Base-by-base conservation (phyloP, 2,113 vertebrate species). In the Oreochromis spilurus region DNA sequence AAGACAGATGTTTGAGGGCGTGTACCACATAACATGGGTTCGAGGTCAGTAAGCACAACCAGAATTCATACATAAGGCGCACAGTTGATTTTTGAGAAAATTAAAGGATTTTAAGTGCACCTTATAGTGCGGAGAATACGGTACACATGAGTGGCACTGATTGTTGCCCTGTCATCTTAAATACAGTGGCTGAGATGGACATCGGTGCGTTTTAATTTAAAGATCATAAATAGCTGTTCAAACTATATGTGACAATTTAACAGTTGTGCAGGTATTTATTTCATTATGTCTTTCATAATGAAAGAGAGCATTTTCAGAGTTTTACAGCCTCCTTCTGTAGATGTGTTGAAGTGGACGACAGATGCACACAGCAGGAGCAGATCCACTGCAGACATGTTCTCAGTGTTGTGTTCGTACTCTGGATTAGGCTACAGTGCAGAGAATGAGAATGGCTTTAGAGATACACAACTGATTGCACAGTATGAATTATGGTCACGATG, bases 21-120 rank as follows among this genome's bases (percentile, higher is more conserved):
- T 58, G 26, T 31, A 58, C 0, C 55, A 58, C 13, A 0, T 16
- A 16, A 29, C 9, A 0, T 58, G 1, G 0, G 7, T 2, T 58
- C 0, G 4, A 58, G 55, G 26, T 58, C 7, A 0, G 7, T 58
- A 58, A 58, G 0, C 55, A 58, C 24, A 29, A 58, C 26, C 1
- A 2, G 13, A 31, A 31, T 58, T 58, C 1, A 1, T 58, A 58
- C 26, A 17, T 58, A 17, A 17, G 55, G 14, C 1, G 4, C 55
- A 16, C 55, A 9, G 26, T 2, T 0, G 3, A 58, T 58, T 58
- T 29, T 29, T 58, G 26, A 29, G 55, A 58, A 16, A 29, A 58
- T 58, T 29, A 29, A 29, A 58, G 4, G 26, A 58, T 29, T 58
- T 58, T 58, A 58, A 58, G 24, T 29, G 55, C 0, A 0, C 24